Conservation (phyloP, 2,888 invertebrate species). For the Watsonalla cultraria region DNA sequence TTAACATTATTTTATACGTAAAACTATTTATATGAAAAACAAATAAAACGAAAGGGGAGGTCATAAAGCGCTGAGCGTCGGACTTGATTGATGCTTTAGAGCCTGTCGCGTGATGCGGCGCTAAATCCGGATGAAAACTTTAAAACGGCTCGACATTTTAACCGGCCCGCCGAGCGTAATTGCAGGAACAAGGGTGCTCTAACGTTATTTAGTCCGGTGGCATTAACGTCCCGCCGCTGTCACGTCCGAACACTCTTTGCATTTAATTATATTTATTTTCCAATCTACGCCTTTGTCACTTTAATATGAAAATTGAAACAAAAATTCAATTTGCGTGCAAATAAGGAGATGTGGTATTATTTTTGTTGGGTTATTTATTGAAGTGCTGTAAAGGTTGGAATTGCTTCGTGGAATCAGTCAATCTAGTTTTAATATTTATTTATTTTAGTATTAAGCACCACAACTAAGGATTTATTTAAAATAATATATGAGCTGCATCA, state of each 20-base stretch:
- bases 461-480: too few relatives aligned
- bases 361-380: too few relatives aligned
- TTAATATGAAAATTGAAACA: constrained; percentile 18
- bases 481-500: not conserved
- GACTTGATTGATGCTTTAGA: constrained; percentile 58
- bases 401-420: too few relatives aligned
- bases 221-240: constrained; percentile 62
- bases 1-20: too few relatives aligned
- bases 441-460: too few relatives aligned
- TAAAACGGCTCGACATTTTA: constrained; percentile 50
- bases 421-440: too few relatives aligned
- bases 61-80: constrained; percentile 24
- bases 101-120: constrained; percentile 39
- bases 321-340: constrained; percentile 5
- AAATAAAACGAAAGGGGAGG: constrained; percentile 37
- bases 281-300: constrained; percentile 42
- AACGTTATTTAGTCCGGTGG: constrained; percentile 68
- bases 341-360: not conserved
- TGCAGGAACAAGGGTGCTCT: constrained; percentile 73
- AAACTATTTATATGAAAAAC: constrained; percentile 12
- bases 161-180: constrained; percentile 48
- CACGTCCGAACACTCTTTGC: constrained; percentile 52
- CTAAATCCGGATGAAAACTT: constrained; percentile 58
- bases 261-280: constrained; percentile 66
- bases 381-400: too few relatives aligned